A percentile compares a stretch with the other conserved stretches of the same genome.
Conservation (phyloP, 2,888 invertebrate genomes). For the Pimpla rufipes region DNA sequence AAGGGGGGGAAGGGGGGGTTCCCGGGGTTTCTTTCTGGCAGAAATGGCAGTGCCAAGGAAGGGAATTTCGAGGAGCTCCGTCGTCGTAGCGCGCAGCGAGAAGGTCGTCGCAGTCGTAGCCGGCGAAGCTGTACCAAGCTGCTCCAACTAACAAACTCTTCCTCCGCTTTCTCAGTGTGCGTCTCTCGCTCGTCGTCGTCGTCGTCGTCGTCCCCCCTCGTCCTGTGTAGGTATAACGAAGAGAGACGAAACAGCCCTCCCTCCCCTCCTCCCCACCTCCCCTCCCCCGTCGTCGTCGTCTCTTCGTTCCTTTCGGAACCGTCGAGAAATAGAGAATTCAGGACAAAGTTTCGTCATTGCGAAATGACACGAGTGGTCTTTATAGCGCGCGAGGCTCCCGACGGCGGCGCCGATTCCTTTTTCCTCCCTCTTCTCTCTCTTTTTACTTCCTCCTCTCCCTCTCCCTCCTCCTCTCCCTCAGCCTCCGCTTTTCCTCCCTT, state of each 20-base stretch:
- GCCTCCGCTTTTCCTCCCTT: background rate
- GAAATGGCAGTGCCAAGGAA: conserved; percentile 63
- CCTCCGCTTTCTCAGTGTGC: conserved; percentile 56
- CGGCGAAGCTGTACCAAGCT: conserved; percentile 72
- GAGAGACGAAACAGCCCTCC: conserved; percentile 52
- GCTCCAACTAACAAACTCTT: conserved; percentile 80
- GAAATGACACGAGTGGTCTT: conserved; percentile 88
- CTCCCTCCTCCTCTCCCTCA: conserved; percentile 50
- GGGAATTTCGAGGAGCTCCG: conserved; percentile 69
- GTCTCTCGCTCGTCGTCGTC: conserved; percentile 33
- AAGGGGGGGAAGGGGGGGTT: background rate
- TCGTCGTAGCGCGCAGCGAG: conserved; percentile 48
- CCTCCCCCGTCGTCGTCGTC: conserved; percentile 57
- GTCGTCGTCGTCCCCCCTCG: conserved; percentile 30
- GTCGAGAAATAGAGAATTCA: conserved; percentile 82
- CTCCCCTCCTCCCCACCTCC: conserved; percentile 21
- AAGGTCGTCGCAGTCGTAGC: conserved; percentile 25
- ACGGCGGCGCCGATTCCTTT: conserved; percentile 72
- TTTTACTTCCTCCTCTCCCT: conserved; percentile 65
- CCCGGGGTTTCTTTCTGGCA: conserved; percentile 27
- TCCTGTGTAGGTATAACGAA: conserved; percentile 37
- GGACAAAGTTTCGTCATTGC: conserved; percentile 87
- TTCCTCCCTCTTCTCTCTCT: conserved; percentile 65
- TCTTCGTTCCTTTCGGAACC: conserved; percentile 48
- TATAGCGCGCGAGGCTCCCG: conserved; percentile 85